phyloP scores from a whole-genome alignment of 2,888 invertebrate species.

The Plagodis dolabraria region DNA sequence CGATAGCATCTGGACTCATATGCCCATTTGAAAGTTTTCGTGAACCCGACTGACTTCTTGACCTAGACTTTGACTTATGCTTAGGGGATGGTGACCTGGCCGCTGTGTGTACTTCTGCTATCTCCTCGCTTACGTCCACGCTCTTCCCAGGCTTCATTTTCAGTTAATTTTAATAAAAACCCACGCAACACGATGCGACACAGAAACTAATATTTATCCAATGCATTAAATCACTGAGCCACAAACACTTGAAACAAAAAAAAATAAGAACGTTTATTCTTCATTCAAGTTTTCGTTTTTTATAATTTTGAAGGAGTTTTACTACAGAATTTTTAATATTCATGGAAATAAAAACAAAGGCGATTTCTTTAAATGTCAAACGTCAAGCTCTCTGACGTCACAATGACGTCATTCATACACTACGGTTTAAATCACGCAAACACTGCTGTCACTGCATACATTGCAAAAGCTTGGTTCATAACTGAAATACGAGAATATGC shows the following conservation, averaged over 20 bases:
- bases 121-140: constrained; percentile 69
- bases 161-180: constrained; percentile 33
- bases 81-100: constrained; percentile 76
- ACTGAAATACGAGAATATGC: too few relatives aligned
- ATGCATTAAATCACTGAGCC: constrained; percentile 1
- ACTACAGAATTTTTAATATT: constrained; percentile 27
- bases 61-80: constrained; percentile 58
- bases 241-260: background rate
- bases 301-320: constrained; percentile 11
- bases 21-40: constrained; percentile 76
- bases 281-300: constrained; percentile 14
- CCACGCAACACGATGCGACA: constrained; percentile 39
- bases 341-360: constrained; percentile 45
- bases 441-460: too few relatives aligned
- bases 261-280: background rate
- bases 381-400: constrained; percentile 68
- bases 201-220: constrained; percentile 26
- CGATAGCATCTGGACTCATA: constrained; percentile 42
- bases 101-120: constrained; percentile 74
- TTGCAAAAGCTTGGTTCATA: too few relatives aligned
- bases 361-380: constrained; percentile 50
- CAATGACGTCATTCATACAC: constrained; percentile 67
- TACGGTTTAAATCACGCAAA: too few relatives aligned
- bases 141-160: constrained; percentile 76
- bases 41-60: constrained; percentile 66